Conservation (phyloP, 1,140 invertebrate genomes). For the Lepidotrigona ventralis region DNA sequence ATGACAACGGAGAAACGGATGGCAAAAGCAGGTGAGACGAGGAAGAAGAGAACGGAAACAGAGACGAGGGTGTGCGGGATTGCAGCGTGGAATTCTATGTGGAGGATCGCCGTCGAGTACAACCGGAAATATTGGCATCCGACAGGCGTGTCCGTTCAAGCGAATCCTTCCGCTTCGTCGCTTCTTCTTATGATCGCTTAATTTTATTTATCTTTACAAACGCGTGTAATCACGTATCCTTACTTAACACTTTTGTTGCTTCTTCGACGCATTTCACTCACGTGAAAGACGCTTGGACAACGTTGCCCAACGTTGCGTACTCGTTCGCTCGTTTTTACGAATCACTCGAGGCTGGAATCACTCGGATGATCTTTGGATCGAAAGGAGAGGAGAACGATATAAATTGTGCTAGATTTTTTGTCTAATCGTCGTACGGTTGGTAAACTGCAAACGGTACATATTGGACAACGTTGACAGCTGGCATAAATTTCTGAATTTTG, state of each 20-base stretch:
- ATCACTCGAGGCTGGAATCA: too few relatives aligned
- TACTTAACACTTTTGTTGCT: constrained; percentile 27
- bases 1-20: background rate
- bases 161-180: constrained; percentile 19
- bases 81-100: background rate
- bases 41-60: constrained; percentile 7
- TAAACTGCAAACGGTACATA: background rate
- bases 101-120: constrained; percentile 44
- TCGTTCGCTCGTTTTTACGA: background rate
- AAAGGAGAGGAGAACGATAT: too few relatives aligned
- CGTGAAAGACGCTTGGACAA: constrained; percentile 14
- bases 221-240: constrained; percentile 22
- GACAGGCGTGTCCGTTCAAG: constrained; percentile 22
- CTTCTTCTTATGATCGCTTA: constrained; percentile 49
- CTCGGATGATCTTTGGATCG: background rate
- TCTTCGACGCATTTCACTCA: background rate
- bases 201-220: constrained; percentile 40
- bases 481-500: constrained; percentile 43
- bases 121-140: constrained; percentile 8
- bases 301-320: background rate
- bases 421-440: background rate
- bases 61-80: constrained; percentile 18
- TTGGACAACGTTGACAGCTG: constrained; percentile 19
- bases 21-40: background rate
- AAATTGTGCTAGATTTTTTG: background rate